Evolutionary conservation across 2,113 vertebrate species (phyloP).

Genomic region (Monarcha castaneiventris): DNA sequence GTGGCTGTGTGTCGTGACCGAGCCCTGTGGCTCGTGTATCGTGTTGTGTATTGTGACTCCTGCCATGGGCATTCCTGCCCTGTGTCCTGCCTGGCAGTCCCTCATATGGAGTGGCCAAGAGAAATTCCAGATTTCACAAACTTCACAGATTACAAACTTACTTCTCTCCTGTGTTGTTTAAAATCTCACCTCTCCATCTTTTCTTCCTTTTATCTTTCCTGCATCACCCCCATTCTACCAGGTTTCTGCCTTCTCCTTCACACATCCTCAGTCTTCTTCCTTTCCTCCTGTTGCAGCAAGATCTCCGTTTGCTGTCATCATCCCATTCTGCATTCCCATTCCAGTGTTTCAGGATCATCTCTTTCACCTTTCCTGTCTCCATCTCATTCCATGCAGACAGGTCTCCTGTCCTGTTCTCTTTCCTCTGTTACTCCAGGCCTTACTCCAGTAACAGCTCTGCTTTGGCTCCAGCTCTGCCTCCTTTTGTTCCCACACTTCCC

Average conservation of each 20-base stretch:
- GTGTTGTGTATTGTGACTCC: fast-evolving
- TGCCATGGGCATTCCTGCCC: not conserved
- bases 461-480: not conserved
- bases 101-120: not conserved
- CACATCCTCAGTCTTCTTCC: not conserved
- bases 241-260: not conserved
- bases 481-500: not conserved
- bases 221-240: not conserved
- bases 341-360: not conserved
- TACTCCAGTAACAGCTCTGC: not conserved
- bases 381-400: not conserved
- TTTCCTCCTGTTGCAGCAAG: not conserved
- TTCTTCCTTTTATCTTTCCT: not conserved
- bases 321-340: not conserved
- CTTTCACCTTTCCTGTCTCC: not conserved
- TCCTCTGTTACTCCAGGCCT: not conserved
- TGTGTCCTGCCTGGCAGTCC: not conserved
- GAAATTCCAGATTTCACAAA: not conserved
- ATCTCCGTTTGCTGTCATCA: not conserved
- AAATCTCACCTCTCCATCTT: not conserved
- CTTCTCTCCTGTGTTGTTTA: not conserved
- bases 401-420: not conserved
- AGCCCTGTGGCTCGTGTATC: not conserved
- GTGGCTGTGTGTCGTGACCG: fast-evolving
- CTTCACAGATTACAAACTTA: not conserved